phyloP scores from a whole-genome alignment of 2,797 vertebrate genomes.

The Diplodus sargus region DNA sequence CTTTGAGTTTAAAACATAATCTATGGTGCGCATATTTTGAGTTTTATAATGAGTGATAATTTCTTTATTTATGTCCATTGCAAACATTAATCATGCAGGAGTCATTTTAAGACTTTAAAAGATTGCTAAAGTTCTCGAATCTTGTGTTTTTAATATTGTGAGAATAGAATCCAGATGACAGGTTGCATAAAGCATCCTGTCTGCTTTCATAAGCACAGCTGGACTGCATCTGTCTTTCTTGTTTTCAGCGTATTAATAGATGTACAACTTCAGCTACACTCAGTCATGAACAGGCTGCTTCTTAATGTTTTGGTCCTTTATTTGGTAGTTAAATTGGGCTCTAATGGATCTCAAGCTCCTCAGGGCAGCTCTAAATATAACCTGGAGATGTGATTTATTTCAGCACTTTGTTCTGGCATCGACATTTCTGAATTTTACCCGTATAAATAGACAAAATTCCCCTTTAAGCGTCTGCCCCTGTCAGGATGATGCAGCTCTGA shows the following conservation, averaged over 20 bases:
- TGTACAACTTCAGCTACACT: not conserved
- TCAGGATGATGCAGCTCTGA: constrained; percentile 7
- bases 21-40: too few species aligned
- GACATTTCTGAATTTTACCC: too few species aligned
- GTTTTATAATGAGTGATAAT: not conserved
- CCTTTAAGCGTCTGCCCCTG: not conserved
- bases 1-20: not conserved
- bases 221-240: constrained; percentile 23
- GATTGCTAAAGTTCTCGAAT: not conserved
- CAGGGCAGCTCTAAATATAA: not conserved
- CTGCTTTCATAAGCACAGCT: constrained; percentile 27
- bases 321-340: not conserved
- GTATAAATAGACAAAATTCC: not conserved
- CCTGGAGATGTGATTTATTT: not conserved
- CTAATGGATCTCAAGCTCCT: not conserved
- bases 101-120: not conserved
- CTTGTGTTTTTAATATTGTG: not conserved
- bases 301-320: not conserved
- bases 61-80: not conserved
- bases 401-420: not conserved
- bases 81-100: not conserved
- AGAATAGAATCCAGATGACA: constrained; percentile 11
- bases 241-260: not conserved
- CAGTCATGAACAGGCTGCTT: not conserved
- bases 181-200: constrained; percentile 12